Base-by-base conservation (phyloP, 2,797 vertebrate species). In the Podargus strigoides region DNA sequence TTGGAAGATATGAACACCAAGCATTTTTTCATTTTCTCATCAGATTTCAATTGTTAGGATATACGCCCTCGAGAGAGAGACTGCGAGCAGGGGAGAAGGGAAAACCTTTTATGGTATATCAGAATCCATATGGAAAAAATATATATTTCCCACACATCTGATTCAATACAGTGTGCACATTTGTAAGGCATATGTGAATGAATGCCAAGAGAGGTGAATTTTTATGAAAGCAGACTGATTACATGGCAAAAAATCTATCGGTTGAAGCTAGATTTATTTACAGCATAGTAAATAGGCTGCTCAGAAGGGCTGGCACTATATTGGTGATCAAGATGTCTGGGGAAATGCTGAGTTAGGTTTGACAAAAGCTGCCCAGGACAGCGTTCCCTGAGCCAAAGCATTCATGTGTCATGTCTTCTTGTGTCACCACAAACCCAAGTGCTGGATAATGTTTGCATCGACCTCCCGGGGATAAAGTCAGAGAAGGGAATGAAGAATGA, bases 81-180 rank as follows among this genome's bases (percentile, higher is more conserved):
- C 84, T 5, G 59, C 0, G 0, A 60, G 76, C 62, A 81, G 66
- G 56, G 56, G 73, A 58, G 4, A 64, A 67, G 72, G 78, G 79
- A 91, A 95, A 63, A 47, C 92, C 96, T 95, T 97, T 96, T 90
- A 84, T 94, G 94, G 96, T 87, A 87, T 87, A 79, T 89, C 94
- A 74, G 90, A 81, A 93, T 79, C 93, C 97, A 98, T 96, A 97
- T 98, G 97, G 97, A 97, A 98, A 98, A 98, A 69, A 93, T 94
- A 96, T 96, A 77, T 95, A 96, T 94, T 97, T 97, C 87, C 93
- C 96, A 76, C 58, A 90, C 91, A 91, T 87, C 32, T 49, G 69
- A 92, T 94, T 77, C 37, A 77, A 92, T 82, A 26, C 79, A 96
- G 94, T 21, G 20, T 14, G 41, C 94, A 93, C 93, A 93, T 96